phyloP scores from a whole-genome alignment of 2,797 vertebrate genomes.

The Smutsia temminckii region DNA sequence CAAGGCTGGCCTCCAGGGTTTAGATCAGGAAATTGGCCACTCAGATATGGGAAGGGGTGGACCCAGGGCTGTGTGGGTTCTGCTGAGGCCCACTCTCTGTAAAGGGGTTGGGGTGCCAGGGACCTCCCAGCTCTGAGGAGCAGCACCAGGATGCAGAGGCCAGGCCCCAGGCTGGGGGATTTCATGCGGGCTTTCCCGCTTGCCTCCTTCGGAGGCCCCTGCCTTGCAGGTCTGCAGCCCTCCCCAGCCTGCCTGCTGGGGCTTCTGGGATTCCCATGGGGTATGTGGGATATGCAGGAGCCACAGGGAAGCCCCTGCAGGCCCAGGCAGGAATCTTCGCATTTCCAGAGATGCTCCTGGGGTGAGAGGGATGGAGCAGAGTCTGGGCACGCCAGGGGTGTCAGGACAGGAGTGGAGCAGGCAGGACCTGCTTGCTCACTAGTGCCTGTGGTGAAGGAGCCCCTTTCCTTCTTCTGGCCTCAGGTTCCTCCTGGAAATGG shows the following conservation, averaged over 20 bases:
- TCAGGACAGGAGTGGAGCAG: background rate
- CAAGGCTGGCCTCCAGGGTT: too few species aligned
- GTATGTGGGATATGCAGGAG: background rate
- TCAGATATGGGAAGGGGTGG: fast-evolving
- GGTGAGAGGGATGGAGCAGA: fast-evolving
- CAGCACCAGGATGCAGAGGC: background rate
- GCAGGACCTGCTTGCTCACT: background rate
- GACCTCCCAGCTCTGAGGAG: background rate
- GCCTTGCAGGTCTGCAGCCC: background rate
- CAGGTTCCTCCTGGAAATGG: background rate
- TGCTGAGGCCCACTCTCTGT: background rate
- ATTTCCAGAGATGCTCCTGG: background rate
- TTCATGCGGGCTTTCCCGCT: background rate
- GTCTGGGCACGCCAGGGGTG: fast-evolving
- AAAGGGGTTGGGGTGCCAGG: background rate
- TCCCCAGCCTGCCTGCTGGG: background rate
- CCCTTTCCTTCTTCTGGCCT: background rate
- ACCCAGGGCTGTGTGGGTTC: background rate
- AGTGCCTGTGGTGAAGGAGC: fast-evolving
- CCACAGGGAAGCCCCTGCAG: fast-evolving
- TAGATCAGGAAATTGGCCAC: background rate
- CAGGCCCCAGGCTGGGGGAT: background rate
- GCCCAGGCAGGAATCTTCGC: background rate
- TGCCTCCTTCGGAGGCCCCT: fast-evolving
- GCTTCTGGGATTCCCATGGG: background rate